These are phyloP conservation scores for Aptenodytes forsteri DNA, from an alignment of 2,113 vertebrate genomes.

Conservation along the genomic window DNA sequence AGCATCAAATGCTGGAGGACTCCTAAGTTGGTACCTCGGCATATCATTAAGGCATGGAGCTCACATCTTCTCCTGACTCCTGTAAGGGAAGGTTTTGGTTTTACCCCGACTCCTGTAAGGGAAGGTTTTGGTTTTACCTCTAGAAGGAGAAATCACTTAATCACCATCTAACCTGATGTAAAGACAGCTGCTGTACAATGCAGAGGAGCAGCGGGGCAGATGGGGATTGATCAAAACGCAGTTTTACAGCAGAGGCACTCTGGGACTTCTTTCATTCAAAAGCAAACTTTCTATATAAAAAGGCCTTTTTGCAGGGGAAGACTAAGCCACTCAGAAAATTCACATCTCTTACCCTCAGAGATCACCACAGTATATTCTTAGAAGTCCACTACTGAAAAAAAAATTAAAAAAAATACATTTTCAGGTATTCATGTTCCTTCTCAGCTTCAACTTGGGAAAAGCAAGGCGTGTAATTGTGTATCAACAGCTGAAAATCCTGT, in stretches of 20 bases:
- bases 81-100: not conserved
- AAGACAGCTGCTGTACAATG: not conserved
- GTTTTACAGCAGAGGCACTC: not conserved
- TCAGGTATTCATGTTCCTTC: not conserved
- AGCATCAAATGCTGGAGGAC: not conserved
- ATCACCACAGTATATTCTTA: not conserved
- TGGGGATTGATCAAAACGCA: not conserved
- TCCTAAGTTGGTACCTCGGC: not conserved
- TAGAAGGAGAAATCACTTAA: not conserved
- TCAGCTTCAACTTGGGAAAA: not conserved
- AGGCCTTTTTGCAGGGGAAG: not conserved
- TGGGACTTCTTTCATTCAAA: not conserved
- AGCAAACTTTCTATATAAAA: not conserved
- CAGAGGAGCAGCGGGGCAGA: not conserved
- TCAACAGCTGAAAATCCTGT: not conserved
- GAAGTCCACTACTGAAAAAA: not conserved
- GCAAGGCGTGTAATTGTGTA: rapidly evolving
- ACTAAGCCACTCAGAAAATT: not conserved
- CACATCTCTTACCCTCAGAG: not conserved
- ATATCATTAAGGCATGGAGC: not conserved
- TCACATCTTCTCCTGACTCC: not conserved
- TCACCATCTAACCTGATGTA: not conserved
- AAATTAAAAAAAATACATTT: not conserved
- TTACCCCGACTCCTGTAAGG: not conserved
- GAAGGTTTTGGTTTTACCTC: not conserved